Conservation (phyloP, 2,888 invertebrate species). For the Andrena chrysosceles region DNA sequence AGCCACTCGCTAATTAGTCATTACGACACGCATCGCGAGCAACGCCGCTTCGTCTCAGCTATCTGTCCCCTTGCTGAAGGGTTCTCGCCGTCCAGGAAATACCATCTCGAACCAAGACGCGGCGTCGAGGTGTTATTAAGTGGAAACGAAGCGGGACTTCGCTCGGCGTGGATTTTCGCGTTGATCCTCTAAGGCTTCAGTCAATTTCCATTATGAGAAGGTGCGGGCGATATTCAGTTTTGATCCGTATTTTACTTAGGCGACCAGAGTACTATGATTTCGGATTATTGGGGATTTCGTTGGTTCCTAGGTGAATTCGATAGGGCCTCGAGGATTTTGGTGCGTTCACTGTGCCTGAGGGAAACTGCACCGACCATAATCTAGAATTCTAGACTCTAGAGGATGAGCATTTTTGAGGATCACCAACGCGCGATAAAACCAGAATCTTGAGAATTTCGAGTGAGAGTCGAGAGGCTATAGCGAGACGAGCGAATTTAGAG, state of each 20-base stretch:
- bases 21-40: slow-evolving; percentile 32
- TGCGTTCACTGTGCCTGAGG: not conserved
- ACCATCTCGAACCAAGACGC: slow-evolving; percentile 4
- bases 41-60: not conserved
- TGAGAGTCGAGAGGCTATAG: not conserved
- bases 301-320: too few relatives aligned
- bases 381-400: slow-evolving; percentile 1
- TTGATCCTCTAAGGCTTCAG: not conserved
- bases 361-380: not conserved
- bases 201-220: not conserved
- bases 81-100: slow-evolving; percentile 2
- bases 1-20: slow-evolving; percentile 34
- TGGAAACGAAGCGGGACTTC: not conserved
- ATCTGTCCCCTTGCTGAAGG: slow-evolving; percentile 11
- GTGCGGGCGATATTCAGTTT: not conserved
- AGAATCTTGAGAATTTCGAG: not conserved
- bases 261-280: not conserved
- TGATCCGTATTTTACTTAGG: not conserved
- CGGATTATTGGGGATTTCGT: not conserved
- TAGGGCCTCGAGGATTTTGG: not conserved
- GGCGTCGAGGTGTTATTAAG: slow-evolving; percentile 23
- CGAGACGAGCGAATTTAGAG: not conserved
- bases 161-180: not conserved
- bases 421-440: not conserved
- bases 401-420: not conserved